phyloP scores from a whole-genome alignment of 1,140 invertebrate species.

The Panonychus citri region DNA sequence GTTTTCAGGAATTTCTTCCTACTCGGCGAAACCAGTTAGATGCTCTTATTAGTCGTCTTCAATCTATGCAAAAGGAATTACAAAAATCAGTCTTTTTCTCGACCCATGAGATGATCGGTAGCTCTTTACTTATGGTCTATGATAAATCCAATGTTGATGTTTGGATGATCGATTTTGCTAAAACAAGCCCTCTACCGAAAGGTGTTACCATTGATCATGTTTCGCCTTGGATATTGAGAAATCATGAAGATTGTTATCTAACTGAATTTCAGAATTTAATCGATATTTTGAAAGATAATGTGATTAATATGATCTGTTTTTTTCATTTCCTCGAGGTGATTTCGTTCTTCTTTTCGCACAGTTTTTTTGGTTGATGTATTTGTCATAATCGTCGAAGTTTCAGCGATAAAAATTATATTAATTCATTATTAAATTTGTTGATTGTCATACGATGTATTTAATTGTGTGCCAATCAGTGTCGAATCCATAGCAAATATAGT shows the following conservation, averaged over 20 bases:
- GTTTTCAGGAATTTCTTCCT: conserved; percentile 57
- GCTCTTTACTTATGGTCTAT: conserved; percentile 78
- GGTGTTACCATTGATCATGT: conserved; percentile 46
- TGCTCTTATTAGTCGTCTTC: conserved; percentile 44
- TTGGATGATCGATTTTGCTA: conserved; percentile 92
- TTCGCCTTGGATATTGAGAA: conserved; percentile 54
- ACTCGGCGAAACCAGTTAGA: conserved; percentile 34
- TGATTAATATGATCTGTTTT: too few species aligned
- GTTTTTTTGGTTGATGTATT: too few species aligned
- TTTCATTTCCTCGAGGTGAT: too few species aligned
- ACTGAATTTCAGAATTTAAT: conserved; percentile 84
- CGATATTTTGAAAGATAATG: conserved; percentile 1
- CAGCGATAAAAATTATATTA: too few species aligned
- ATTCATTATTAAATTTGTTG: too few species aligned
- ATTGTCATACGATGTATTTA: too few species aligned
- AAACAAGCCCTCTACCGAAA: conserved; percentile 50
- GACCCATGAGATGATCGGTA: conserved; percentile 77
- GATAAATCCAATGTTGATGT: conserved; percentile 59
- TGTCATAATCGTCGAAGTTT: too few species aligned
- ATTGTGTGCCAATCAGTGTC: too few species aligned
- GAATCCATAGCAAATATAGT: too few species aligned
- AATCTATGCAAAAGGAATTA: conserved; percentile 47
- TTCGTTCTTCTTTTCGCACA: too few species aligned
- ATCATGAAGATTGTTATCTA: conserved; percentile 89
- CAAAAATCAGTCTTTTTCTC: conserved; percentile 67